Base-by-base conservation (phyloP, 1,140 invertebrate genomes). In the Ips typographus region DNA sequence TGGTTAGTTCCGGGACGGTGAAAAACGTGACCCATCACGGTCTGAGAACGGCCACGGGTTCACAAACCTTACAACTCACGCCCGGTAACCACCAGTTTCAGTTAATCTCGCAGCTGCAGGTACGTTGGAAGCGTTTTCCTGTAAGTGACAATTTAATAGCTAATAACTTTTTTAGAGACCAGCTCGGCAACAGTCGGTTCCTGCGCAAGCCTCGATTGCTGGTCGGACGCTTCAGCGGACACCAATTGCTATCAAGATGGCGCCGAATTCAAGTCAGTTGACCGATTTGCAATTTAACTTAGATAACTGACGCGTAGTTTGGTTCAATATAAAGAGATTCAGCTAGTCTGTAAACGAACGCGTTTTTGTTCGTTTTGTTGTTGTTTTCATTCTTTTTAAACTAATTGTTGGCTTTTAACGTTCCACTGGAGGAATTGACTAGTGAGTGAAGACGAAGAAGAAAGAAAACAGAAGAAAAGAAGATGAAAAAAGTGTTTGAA, bases 11-110 rank as follows among this genome's bases (percentile, higher is more conserved):
- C 58, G 84, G 85, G 38, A 40, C 36, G 70, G 84, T 88, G 62
- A 88, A 89, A 80, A 83, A 84, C 74, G 78, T 88, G 72, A 83
- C 83, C 71, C 85, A 86, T 74, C 86, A 88, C 80, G 85, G 82
- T 76, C 82, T 88, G 75, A 84, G 87, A 72, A 72, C 71, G 4
- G 47, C 71, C 4, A 71, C 71, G 5, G 60, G 69, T 6, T 49
- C 73, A 6, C 72, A 72, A 63, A 67, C 71, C n/a, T 57, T 77
- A 41, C 75, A 71, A 8, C 53, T 77, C 69, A 67, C 70, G 59
- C 73, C 82, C 77, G 79, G 80, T 71, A 82, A 79, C 69, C 84
- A 82, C 70, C 81, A 84, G 52, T 85, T 86, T 73, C 84, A 87
- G 77, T 80, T 87, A 39, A 81, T 87, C 66, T 84, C 85, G 74